Conservation (phyloP, 2,888 invertebrate species). For the Ophion obscuratus region DNA sequence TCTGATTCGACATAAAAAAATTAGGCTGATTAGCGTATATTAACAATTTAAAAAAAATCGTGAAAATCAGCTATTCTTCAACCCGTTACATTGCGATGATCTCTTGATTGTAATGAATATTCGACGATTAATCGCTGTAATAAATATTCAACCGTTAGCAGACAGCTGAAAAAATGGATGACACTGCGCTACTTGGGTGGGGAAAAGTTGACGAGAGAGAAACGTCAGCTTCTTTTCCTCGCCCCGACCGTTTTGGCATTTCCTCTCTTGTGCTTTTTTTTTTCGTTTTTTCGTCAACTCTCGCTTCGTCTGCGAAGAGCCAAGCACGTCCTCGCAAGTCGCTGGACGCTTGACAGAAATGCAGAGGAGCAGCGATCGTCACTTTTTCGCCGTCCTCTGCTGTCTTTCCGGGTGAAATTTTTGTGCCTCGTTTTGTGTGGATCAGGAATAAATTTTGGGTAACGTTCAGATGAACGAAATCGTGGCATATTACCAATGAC, state of each 20-base stretch:
- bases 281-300: conserved; percentile 4
- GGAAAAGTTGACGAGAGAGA: not conserved
- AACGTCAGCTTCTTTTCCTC: not conserved
- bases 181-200: not conserved
- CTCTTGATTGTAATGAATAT: too few species aligned
- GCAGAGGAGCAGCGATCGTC: not conserved
- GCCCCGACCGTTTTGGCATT: not conserved
- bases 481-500: too few species aligned
- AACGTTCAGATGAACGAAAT: too few species aligned
- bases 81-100: too few species aligned
- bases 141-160: not conserved
- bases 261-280: conserved; percentile 1
- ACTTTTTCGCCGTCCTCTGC: conserved; percentile 1
- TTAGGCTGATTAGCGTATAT: too few species aligned
- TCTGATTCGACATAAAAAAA: too few species aligned
- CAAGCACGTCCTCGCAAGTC: conserved; percentile 7
- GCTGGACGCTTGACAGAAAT: conserved; percentile 48
- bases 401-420: not conserved
- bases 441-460: not conserved
- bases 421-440: not conserved
- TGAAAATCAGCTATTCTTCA: too few species aligned
- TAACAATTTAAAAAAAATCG: too few species aligned
- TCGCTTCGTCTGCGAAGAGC: not conserved
- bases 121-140: not conserved
- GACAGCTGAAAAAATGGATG: not conserved